Evolutionary conservation across 2,888 invertebrate species (phyloP).

Genomic region (Monopis laevigella): DNA sequence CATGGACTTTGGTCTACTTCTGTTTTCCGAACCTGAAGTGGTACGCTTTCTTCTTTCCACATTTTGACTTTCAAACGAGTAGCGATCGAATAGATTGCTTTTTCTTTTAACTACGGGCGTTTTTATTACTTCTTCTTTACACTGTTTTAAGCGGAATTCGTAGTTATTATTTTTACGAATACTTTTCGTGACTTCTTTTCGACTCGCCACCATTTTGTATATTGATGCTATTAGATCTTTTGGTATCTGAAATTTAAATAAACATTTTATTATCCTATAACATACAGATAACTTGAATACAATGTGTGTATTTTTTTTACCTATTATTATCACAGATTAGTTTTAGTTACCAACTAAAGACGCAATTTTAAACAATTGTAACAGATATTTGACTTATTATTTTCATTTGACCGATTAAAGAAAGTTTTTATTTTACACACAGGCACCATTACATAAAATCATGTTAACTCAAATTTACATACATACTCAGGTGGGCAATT

Average conservation of each 20-base stretch:
- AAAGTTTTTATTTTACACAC: too few species aligned
- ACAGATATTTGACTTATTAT: too few species aligned
- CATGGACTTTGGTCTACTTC: constrained; percentile 40
- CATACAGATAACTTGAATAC: too few species aligned
- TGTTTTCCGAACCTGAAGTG: constrained; percentile 37
- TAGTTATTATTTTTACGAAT: constrained; percentile 57
- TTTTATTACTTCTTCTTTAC: constrained; percentile 32
- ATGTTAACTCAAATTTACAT: too few species aligned
- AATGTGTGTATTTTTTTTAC: too few species aligned
- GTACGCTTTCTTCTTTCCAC: constrained; percentile 48
- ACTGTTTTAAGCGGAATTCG: constrained; percentile 42
- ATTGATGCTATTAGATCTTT: constrained; percentile 78
- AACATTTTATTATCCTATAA: too few species aligned
- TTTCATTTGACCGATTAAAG: too few species aligned
- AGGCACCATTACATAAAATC: too few species aligned
- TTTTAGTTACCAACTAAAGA: too few species aligned
- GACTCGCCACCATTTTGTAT: constrained; percentile 78
- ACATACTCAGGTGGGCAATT: too few species aligned
- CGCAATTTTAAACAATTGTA: too few species aligned
- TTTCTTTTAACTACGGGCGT: constrained; percentile 46
- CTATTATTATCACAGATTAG: too few species aligned
- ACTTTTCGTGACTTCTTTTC: constrained; percentile 68
- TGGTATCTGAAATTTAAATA: constrained; percentile 70
- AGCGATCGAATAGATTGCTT: constrained; percentile 52
- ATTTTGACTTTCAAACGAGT: constrained; percentile 48